Conservation (phyloP, 2,113 vertebrate genomes). For the Dipodomys spectabilis region DNA sequence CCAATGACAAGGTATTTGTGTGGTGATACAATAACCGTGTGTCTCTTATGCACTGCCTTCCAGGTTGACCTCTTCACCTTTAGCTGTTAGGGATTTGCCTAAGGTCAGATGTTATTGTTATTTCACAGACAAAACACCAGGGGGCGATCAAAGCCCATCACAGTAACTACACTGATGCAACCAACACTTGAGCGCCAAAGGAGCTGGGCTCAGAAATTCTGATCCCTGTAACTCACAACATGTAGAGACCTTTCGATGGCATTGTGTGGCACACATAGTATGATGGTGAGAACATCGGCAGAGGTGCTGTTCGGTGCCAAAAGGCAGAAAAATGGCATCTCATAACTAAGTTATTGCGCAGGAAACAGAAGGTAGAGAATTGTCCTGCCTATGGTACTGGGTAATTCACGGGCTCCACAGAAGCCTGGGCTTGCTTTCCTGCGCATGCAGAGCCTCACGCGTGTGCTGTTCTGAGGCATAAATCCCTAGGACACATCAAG, state of each 20-base stretch:
- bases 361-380: background rate
- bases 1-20: too few relatives aligned
- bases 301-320: background rate
- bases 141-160: conserved; percentile 53
- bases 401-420: background rate
- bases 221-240: background rate
- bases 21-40: background rate
- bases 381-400: background rate
- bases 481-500: background rate
- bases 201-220: background rate
- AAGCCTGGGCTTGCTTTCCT: background rate
- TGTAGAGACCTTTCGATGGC: background rate
- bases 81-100: background rate
- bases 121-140: conserved; percentile 30
- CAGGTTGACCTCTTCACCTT: rapidly evolving
- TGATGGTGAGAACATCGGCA: background rate
- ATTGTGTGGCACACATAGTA: rapidly evolving
- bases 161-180: background rate
- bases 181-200: background rate
- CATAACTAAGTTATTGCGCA: background rate
- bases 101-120: conserved; percentile 31
- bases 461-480: background rate
- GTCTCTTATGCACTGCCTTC: rapidly evolving
- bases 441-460: too few relatives aligned
- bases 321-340: background rate